These are phyloP conservation scores for Pygoscelis antarcticus DNA, from an alignment of 2,113 vertebrate genomes.

Conservation along the genomic window DNA sequence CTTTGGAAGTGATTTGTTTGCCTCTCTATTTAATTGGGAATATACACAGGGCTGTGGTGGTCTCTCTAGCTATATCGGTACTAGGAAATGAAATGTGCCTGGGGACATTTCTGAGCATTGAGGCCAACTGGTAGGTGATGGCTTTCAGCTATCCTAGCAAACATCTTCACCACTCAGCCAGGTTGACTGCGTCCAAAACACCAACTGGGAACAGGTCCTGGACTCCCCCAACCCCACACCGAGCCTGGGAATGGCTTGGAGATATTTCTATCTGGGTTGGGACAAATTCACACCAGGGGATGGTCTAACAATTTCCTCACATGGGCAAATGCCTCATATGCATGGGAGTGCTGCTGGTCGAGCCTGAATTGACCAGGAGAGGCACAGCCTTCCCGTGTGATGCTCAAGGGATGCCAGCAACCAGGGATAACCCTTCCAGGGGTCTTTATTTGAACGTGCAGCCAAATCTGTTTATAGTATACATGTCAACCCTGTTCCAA, in stretches of 20 bases:
- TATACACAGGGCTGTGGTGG: not conserved
- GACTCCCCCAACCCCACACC: not conserved
- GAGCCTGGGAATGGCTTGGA: not conserved
- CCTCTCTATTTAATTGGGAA: not conserved
- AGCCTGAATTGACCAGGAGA: not conserved
- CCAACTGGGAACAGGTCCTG: not conserved
- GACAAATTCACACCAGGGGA: not conserved
- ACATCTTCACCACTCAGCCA: not conserved
- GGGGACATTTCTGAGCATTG: not conserved
- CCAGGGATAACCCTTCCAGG: not conserved
- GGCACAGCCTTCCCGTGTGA: not conserved
- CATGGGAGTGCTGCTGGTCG: not conserved
- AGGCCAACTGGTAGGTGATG: not conserved
- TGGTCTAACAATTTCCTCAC: not conserved
- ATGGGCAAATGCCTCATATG: not conserved
- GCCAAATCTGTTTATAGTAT: not conserved
- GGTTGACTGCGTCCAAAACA: not conserved
- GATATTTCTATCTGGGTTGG: not conserved
- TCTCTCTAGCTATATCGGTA: not conserved
- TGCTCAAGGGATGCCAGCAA: not conserved
- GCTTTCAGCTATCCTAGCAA: not conserved
- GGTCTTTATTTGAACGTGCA: not conserved
- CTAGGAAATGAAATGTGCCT: not conserved
- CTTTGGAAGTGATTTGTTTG: not conserved
- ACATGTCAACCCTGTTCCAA: not conserved